A percentile compares a stretch with the other conserved stretches of the same genome.
These are phyloP conservation scores for Echiichthys vipera DNA, from an alignment of 2,797 vertebrate genomes.

Conservation along the genomic window DNA sequence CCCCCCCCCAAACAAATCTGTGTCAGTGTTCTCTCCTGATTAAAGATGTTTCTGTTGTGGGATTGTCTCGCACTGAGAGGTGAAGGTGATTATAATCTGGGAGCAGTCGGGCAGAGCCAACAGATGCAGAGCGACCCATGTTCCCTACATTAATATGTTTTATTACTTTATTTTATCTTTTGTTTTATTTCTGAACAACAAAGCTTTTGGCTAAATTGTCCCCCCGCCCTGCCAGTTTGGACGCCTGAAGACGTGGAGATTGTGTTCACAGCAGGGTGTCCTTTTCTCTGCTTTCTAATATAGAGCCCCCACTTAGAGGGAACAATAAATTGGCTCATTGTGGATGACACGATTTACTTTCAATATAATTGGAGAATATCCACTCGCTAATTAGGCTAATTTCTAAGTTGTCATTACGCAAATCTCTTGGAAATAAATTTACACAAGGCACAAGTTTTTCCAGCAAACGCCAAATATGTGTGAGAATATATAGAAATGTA, in stretches of 20 bases:
- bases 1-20: conserved; percentile 17
- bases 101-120: conserved; percentile 35
- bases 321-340: conserved; percentile 70
- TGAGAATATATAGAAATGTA: conserved; percentile 37
- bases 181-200: conserved; percentile 48
- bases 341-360: conserved; percentile 39
- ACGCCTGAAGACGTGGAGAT: conserved; percentile 60
- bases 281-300: conserved; percentile 26
- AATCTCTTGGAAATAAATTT: conserved; percentile 60
- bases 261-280: conserved; percentile 73
- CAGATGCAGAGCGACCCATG: conserved; percentile 58
- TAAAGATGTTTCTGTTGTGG: conserved; percentile 28
- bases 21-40: conserved; percentile 1
- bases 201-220: conserved; percentile 67
- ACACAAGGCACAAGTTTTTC: conserved; percentile 19
- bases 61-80: conserved; percentile 12
- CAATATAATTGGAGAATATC: conserved; percentile 62
- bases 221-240: conserved; percentile 76
- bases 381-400: conserved; percentile 71
- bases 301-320: conserved; percentile 37
- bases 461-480: conserved; percentile 36
- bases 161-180: conserved; percentile 11
- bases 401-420: conserved; percentile 48
- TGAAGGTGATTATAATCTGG: conserved; percentile 71
- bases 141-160: not conserved